phyloP scores from a whole-genome alignment of 2,113 vertebrate genomes.

The Saccopteryx leptura region DNA sequence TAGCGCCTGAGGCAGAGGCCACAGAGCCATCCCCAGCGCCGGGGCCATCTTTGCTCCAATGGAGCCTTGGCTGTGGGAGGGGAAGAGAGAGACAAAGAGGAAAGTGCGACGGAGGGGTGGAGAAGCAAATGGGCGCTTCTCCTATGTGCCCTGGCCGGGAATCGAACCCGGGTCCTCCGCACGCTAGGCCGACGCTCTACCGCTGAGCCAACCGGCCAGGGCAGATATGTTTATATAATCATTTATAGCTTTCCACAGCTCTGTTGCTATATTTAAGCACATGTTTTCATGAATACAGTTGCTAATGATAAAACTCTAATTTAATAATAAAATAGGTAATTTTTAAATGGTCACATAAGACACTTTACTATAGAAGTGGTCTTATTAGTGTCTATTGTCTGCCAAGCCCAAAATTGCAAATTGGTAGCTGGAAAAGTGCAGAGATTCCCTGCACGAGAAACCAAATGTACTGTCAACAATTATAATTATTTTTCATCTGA shows the following conservation, averaged over 20 bases:
- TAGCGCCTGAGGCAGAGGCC: too few relatives aligned
- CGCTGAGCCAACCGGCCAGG: too few relatives aligned
- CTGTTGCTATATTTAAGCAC: background rate
- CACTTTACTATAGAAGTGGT: background rate
- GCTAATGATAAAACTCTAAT: constrained; percentile 5
- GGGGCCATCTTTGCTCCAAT: too few relatives aligned
- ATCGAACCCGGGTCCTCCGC: too few relatives aligned
- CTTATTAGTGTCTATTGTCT: background rate
- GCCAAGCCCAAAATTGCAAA: background rate
- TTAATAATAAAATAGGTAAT: background rate
- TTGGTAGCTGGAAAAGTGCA: background rate
- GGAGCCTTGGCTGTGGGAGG: too few relatives aligned
- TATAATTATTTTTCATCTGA: background rate
- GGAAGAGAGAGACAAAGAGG: too few relatives aligned
- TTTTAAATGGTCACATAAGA: background rate
- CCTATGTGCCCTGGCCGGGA: too few relatives aligned
- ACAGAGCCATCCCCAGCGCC: too few relatives aligned
- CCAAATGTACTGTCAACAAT: background rate
- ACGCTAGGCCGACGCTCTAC: too few relatives aligned
- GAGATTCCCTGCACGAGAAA: background rate
- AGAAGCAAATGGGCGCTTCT: too few relatives aligned
- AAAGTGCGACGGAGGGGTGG: too few relatives aligned
- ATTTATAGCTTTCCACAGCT: background rate
- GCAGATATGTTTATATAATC: background rate
- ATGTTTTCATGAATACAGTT: background rate